Evolutionary conservation across 2,797 vertebrate genomes (phyloP).

Genomic region (Neolamprologus multifasciatus): DNA sequence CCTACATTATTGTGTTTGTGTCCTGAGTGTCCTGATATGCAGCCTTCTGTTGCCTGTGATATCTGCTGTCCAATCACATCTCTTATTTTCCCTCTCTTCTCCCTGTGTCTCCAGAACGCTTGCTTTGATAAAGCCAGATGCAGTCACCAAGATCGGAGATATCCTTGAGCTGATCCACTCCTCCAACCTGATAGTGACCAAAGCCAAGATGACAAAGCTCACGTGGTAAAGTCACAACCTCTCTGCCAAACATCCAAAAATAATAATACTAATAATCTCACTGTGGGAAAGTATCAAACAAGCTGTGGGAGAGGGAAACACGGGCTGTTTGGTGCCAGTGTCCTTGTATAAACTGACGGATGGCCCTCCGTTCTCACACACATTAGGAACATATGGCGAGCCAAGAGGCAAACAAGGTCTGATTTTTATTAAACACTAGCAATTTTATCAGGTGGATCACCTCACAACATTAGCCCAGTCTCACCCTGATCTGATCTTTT

Average conservation of each 20-base stretch:
- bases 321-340: background rate
- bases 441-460: constrained; percentile 1
- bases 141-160: constrained; percentile 81
- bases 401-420: background rate
- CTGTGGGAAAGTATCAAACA: background rate
- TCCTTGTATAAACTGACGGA: constrained; percentile 8
- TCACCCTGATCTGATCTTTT: background rate
- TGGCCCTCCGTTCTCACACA: constrained; percentile 5
- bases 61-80: background rate
- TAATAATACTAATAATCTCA: background rate
- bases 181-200: constrained; percentile 87
- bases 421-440: constrained; percentile 22
- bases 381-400: constrained; percentile 32
- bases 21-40: background rate
- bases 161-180: constrained; percentile 84
- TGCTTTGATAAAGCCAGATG: constrained; percentile 91
- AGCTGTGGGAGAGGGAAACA: background rate
- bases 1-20: background rate
- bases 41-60: background rate
- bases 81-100: background rate
- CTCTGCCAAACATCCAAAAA: background rate
- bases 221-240: constrained; percentile 77
- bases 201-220: constrained; percentile 90
- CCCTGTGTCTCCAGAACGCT: constrained; percentile 77
- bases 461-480: background rate